phyloP scores from a whole-genome alignment of 2,113 vertebrate genomes.

The Cryptoleucopteryx plumbea region DNA sequence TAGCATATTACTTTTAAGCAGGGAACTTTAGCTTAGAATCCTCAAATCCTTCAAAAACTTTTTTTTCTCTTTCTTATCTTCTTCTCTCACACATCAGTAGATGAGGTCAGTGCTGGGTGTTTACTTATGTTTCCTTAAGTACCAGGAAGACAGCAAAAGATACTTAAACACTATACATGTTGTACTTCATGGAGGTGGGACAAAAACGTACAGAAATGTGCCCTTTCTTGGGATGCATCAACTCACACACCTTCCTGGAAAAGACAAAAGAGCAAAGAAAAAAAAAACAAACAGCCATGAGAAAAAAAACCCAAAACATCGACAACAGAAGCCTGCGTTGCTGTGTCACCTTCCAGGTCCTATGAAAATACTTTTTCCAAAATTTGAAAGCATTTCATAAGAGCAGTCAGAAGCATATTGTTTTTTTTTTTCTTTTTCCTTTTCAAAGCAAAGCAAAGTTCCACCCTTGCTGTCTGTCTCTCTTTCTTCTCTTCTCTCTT shows the following conservation, averaged over 20 bases:
- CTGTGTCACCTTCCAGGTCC: constrained; percentile 27
- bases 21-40: not conserved
- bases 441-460: constrained; percentile 74
- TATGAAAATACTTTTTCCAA: constrained; percentile 57
- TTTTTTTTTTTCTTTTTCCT: not conserved
- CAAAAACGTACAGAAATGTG: not conserved
- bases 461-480: constrained; percentile 51
- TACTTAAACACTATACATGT: not conserved
- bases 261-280: not conserved
- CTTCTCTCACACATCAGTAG: not conserved
- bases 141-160: constrained; percentile 17
- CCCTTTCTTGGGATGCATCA: not conserved
- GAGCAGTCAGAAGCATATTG: constrained; percentile 47
- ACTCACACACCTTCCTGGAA: constrained; percentile 16
- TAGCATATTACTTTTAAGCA: not conserved
- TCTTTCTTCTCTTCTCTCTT: not conserved
- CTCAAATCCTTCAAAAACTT: not conserved
- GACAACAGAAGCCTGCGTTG: not conserved
- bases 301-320: not conserved
- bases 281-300: not conserved
- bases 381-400: constrained; percentile 64
- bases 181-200: not conserved
- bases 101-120: not conserved
- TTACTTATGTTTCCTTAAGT: constrained; percentile 36
- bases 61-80: not conserved